A percentile compares a stretch with the other conserved stretches of the same genome.
Evolutionary conservation across 2,797 vertebrate genomes (phyloP).

Genomic region (Dicrostonyx torquatus): DNA sequence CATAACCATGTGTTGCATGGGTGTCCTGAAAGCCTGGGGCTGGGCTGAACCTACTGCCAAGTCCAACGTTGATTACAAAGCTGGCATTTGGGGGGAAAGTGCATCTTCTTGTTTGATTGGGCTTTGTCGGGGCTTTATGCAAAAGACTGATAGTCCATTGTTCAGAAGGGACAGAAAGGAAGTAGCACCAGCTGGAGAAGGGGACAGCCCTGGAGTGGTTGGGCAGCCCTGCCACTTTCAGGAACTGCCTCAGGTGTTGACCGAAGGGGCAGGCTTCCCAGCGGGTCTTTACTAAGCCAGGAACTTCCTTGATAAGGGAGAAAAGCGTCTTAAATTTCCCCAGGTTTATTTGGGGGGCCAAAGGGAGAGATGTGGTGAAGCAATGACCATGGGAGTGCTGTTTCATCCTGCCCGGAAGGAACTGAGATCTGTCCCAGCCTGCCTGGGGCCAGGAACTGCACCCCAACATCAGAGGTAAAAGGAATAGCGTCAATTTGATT

Average conservation of each 20-base stretch:
- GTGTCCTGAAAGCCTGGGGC: background rate
- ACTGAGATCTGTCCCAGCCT: background rate
- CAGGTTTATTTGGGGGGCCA: background rate
- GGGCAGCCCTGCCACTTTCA: background rate
- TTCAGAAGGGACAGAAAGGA: accelerated
- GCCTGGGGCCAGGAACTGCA: background rate
- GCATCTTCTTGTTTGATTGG: accelerated
- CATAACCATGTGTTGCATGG: too few relatives aligned
- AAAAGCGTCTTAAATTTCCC: background rate
- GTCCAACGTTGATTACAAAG: background rate
- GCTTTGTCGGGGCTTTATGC: background rate
- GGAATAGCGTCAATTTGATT: slow-evolving; percentile 83
- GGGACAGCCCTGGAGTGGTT: accelerated
- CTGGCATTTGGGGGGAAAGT: accelerated
- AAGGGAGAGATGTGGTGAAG: background rate
- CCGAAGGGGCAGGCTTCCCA: slow-evolving; percentile 74
- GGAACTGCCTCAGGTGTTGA: slow-evolving; percentile 58
- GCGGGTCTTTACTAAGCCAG: slow-evolving; percentile 59
- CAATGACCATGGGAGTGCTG: accelerated
- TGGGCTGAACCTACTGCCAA: background rate
- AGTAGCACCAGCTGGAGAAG: background rate
- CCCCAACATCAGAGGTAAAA: background rate
- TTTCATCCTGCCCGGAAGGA: background rate
- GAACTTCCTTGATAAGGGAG: slow-evolving; percentile 59
- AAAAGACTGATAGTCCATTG: background rate